These are phyloP conservation scores for Zonitis immaculata DNA, from an alignment of 2,888 invertebrate species.

Conservation along the genomic window DNA sequence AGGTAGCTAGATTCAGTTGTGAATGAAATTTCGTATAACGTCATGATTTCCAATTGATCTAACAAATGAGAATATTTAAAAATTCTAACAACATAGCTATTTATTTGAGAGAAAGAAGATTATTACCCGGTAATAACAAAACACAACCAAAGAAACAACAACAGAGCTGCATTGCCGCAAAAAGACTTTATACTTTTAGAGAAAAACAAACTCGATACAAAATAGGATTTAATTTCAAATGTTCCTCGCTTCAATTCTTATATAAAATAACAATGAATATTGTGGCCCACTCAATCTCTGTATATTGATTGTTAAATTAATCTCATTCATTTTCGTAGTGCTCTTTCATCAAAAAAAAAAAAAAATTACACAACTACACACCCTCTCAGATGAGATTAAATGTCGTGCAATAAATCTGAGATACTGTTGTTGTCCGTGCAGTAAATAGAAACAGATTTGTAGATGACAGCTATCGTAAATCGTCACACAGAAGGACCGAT, in stretches of 20 bases:
- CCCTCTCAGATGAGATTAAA: slow-evolving; percentile 7
- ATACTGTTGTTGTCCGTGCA: slow-evolving; percentile 16
- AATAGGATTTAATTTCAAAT: background rate
- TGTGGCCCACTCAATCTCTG: too few relatives aligned
- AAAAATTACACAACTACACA: background rate
- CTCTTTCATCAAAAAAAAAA: background rate
- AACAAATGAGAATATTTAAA: background rate
- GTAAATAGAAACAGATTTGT: slow-evolving; percentile 30
- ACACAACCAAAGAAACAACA: background rate
- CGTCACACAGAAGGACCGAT: slow-evolving; percentile 12
- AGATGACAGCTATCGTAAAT: slow-evolving; percentile 25
- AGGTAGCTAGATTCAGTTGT: background rate
- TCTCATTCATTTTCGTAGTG: background rate
- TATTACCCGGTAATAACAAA: background rate
- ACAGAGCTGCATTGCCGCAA: too few relatives aligned
- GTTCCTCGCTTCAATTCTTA: too few relatives aligned
- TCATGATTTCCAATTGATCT: background rate
- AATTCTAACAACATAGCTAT: background rate
- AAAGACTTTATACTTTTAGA: too few relatives aligned
- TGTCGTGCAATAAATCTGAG: slow-evolving; percentile 15
- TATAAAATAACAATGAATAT: too few relatives aligned
- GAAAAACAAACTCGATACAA: too few relatives aligned
- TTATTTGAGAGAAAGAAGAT: background rate
- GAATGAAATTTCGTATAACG: background rate
- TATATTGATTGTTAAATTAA: background rate